Percentiles rank a stretch among this genome's conserved stretches.
Evolutionary conservation across 1,140 invertebrate genomes (phyloP).

Genomic region (Goniozus legneri): DNA sequence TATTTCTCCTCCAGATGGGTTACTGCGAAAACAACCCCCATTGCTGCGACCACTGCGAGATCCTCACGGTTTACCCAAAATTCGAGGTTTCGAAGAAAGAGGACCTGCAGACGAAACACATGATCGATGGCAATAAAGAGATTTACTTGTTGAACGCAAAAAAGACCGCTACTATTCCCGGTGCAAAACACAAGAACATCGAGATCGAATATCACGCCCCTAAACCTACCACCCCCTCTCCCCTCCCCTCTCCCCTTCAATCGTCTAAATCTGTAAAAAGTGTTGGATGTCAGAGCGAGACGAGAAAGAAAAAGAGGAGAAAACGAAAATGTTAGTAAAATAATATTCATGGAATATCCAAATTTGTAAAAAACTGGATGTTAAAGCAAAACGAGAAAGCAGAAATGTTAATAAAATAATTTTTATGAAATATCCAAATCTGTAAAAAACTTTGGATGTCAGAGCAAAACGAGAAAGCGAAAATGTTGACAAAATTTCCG

Average conservation of each 20-base stretch:
- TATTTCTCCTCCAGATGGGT: conserved; percentile 10
- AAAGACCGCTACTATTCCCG: conserved; percentile 26
- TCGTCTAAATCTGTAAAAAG: no score
- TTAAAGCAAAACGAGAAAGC: no score
- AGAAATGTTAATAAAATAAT: no score
- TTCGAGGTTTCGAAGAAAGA: conserved; percentile 16
- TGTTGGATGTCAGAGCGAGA: no score
- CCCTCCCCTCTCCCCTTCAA: conserved; percentile 5
- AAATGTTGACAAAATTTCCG: no score
- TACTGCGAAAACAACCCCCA: conserved; percentile 15
- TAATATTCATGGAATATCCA: no score
- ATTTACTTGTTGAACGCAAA: conserved; percentile 42
- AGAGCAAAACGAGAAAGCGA: no score
- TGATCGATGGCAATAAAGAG: conserved; percentile 33
- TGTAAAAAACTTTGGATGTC: no score
- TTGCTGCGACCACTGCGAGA: conserved; percentile 29
- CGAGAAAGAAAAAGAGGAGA: neutral
- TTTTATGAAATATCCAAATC: no score
- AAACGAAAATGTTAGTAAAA: neutral
- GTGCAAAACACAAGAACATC: conserved; percentile 32
- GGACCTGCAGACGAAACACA: conserved; percentile 39
- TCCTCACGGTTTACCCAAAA: conserved; percentile 38
- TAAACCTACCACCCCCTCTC: conserved; percentile 24
- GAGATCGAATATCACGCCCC: conserved; percentile 46
- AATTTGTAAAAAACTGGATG: no score